A percentile compares a stretch with the other conserved stretches of the same genome.
Evolutionary conservation across 2,113 vertebrate genomes (phyloP).

Genomic region (Corydoras sp.): DNA sequence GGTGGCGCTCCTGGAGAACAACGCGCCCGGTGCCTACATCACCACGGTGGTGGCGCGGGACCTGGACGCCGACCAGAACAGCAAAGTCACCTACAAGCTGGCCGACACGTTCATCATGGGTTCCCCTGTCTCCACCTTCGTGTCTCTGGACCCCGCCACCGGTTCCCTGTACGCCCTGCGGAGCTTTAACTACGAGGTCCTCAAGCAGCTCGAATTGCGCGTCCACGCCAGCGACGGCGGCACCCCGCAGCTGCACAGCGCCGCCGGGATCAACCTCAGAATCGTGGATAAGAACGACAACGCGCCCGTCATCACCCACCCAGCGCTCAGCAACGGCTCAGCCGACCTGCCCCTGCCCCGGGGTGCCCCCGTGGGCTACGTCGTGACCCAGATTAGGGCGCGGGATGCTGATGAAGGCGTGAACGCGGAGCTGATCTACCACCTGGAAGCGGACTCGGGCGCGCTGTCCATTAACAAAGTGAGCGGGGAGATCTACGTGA

Average conservation of each 20-base stretch:
- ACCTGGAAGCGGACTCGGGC: conserved; percentile 64
- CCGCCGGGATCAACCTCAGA: conserved; percentile 73
- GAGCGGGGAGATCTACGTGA: conserved; percentile 84
- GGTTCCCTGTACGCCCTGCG: conserved; percentile 89
- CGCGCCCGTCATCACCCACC: conserved; percentile 77
- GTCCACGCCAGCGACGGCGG: conserved; percentile 85
- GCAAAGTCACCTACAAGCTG: conserved; percentile 81
- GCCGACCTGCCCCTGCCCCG: conserved; percentile 77
- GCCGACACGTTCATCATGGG: conserved; percentile 77
- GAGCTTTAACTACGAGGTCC: conserved; percentile 87
- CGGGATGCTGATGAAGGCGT: conserved; percentile 83
- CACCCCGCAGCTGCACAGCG: conserved; percentile 79
- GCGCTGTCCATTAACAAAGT: conserved; percentile 77
- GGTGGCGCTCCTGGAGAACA: conserved; percentile 82
- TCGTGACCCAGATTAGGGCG: conserved; percentile 81
- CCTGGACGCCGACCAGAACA: conserved; percentile 79
- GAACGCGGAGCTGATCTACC: conserved; percentile 79
- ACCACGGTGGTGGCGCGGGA: conserved; percentile 78
- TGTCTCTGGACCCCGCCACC: conserved; percentile 84
- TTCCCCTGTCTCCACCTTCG: conserved; percentile 80
- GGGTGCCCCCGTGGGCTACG: conserved; percentile 72
- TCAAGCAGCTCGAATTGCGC: conserved; percentile 82
- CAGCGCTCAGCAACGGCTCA: conserved; percentile 75
- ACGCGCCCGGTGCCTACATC: conserved; percentile 82
- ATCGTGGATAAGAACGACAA: conserved; percentile 94